Base-by-base conservation (phyloP, 2,113 vertebrate species). In the Brachionichthys hirsutus region DNA sequence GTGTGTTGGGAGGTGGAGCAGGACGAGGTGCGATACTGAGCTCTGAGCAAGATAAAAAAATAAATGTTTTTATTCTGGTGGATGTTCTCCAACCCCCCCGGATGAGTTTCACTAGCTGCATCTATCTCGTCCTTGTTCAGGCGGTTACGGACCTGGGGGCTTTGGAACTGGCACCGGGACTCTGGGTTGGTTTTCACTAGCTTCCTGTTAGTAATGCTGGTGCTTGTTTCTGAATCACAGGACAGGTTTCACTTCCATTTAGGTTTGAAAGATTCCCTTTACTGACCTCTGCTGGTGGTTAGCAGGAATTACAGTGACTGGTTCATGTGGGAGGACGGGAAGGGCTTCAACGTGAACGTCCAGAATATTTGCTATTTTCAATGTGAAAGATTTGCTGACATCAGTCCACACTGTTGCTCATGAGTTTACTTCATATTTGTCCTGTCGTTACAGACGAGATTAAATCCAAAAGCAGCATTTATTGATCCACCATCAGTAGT, bases 1-100 rank as follows among this genome's bases (percentile, higher is more conserved):
- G 73, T 6, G 57, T 75, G 14, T 76, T 75, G 44, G 78, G 86
- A 48, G 84, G 66, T 35, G 88, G 76, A 70, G 62, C 52, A 67
- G 85, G 84, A 69, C 64, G 62, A 59, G 72, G 62, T 30, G 8
- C 8, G 24, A 30, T 30, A 30, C 8, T 30, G 24, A 30, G 24
- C 24, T 30, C 24, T 30, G 5, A 30, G 24, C 24, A 30, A 6
- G 4, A 40, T 13, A 11, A 2, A 40, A 40, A 13, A 41, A n/a
- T n/a, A n/a, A n/a, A n/a, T n/a, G n/a, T n/a, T n/a, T n/a, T 30
- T 30, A 30, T 30, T 30, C 24, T 30, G 24, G n/a, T n/a, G n/a
- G n/a, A n/a, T n/a, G n/a, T n/a, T 30, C 24, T 30, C 24, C 38
- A 55, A 15, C 2, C n/a, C n/a, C 16, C 43, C 38, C 36, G 18